Evolutionary conservation across 2,113 vertebrate species (phyloP).

Genomic region (Petrocephalus zakoni): DNA sequence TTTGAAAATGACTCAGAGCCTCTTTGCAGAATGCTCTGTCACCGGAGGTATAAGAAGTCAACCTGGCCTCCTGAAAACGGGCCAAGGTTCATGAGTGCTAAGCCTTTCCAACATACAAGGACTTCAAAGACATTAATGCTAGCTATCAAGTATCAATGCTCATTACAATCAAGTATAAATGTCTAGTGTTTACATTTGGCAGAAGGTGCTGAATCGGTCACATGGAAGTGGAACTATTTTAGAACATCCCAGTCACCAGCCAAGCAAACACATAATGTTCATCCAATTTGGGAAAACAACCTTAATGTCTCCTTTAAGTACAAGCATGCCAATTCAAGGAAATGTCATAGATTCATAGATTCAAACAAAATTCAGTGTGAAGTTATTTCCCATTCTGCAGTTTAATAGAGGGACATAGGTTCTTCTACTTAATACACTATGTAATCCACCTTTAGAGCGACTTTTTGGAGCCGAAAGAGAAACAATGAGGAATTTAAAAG

Average conservation of each 20-base stretch:
- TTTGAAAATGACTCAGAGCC: not conserved
- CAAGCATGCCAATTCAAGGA: not conserved
- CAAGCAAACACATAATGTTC: not conserved
- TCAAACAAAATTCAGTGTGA: not conserved
- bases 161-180: not conserved
- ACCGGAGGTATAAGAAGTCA: not conserved
- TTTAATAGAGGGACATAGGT: too few relatives aligned
- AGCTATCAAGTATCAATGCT: not conserved
- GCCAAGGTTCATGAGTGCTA: not conserved
- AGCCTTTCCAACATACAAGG: not conserved
- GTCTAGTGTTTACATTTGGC: not conserved
- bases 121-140: not conserved
- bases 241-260: not conserved
- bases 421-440: too few relatives aligned
- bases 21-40: not conserved
- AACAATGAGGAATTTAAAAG: too few relatives aligned
- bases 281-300: not conserved
- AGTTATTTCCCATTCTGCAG: too few relatives aligned
- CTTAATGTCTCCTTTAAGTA: not conserved
- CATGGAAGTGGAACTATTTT: not conserved
- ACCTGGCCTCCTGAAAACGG: not conserved
- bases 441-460: too few relatives aligned
- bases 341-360: not conserved
- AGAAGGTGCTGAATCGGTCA: not conserved
- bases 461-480: too few relatives aligned